These are phyloP conservation scores for Toxotes chatareus DNA, from an alignment of 2,113 vertebrate genomes.

Conservation along the genomic window DNA sequence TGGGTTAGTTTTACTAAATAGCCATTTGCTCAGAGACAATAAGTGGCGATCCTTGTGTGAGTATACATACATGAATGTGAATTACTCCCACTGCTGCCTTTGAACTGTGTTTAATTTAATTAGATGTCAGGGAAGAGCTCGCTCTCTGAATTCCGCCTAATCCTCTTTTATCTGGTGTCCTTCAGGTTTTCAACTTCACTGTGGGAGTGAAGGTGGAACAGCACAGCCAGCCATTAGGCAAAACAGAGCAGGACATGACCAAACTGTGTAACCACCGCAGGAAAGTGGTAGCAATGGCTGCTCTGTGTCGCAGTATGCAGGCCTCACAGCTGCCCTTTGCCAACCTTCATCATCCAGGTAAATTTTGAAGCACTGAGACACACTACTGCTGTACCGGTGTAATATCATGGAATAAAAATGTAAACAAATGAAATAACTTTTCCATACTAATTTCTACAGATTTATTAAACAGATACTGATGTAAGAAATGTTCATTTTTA, in stretches of 20 bases:
- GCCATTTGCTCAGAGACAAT: neutral
- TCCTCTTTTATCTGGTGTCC: conserved; percentile 6
- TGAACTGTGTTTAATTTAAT: conserved; percentile 1
- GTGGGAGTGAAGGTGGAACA: conserved; percentile 87
- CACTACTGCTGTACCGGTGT: neutral
- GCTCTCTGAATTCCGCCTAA: neutral
- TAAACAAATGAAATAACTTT: neutral
- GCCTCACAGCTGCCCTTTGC: conserved; percentile 80
- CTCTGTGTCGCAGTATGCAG: conserved; percentile 93
- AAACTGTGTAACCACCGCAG: conserved; percentile 95
- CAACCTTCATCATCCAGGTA: conserved; percentile 80
- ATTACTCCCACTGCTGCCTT: neutral
- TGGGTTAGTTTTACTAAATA: neutral
- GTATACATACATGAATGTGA: neutral
- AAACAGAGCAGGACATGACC: conserved; percentile 95
- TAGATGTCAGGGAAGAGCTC: neutral
- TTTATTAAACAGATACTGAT: neutral
- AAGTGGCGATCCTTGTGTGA: neutral
- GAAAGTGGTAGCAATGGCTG: conserved; percentile 95
- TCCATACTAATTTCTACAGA: neutral
- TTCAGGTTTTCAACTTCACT: conserved; percentile 93
- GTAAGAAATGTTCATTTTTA: neutral
- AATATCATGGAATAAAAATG: neutral
- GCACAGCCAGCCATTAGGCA: conserved; percentile 85
- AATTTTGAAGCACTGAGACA: neutral